Base-by-base conservation (phyloP, 2,888 invertebrate species). In the Epirrhoe alternata region DNA sequence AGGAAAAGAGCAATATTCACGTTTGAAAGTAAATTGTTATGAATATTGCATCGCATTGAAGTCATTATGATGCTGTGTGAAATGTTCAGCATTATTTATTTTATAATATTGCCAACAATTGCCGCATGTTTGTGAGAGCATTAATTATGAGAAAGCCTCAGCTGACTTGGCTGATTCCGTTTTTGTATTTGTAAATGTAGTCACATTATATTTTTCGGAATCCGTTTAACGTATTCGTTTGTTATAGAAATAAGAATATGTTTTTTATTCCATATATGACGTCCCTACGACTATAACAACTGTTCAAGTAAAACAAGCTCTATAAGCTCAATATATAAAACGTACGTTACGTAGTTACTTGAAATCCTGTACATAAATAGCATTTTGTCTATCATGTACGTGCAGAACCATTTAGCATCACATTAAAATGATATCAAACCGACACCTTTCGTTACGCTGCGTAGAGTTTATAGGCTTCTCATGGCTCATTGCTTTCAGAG, bases 1-100 rank as follows among this genome's bases (percentile, higher is more conserved):
- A 68, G 69, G 66, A 71, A 73, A 71, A 68, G 64, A 68, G 64
- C 68, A 69, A 67, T 62, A 64, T 61, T 57, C 64, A 69, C 63
- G 38, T 58, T 53, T 61, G n/a, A 53, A 53, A 47, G 38, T 51
- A 38, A 38, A 38, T 58, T 59, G 30, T 56, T 49, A 38, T 38
- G 38, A 12, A 38, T 8, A 38, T 38, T 38, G 10, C 10, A 51
- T 3, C 49, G 57, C 49, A 33, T 58, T 58, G 57, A 58, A 33
- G 49, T 49, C 49, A 50, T n/a, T n/a, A n/a, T n/a, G n/a, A n/a
- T n/a, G n/a, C n/a, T n/a, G n/a, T n/a, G n/a, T n/a, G n/a, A n/a
- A n/a, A n/a, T n/a, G n/a, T n/a, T n/a, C n/a, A n/a, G n/a, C n/a
- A n/a, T n/a, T n/a, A n/a, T n/a, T n/a, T n/a, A n/a, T n/a, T n/a